phyloP scores from a whole-genome alignment of 2,888 invertebrate species.

The Lepeophtheirus nordmannii region DNA sequence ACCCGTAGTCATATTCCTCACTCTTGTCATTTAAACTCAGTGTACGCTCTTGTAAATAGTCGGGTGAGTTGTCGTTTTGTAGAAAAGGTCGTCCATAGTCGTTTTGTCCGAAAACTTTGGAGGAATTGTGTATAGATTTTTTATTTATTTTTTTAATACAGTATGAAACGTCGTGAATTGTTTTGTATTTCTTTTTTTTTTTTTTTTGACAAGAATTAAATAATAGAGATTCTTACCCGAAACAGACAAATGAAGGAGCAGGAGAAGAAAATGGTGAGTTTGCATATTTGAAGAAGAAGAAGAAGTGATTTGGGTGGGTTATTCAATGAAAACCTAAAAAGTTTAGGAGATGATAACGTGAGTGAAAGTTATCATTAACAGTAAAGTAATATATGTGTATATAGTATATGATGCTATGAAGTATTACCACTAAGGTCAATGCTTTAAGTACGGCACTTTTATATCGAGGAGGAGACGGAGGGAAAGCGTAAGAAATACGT shows the following conservation, averaged over 20 bases:
- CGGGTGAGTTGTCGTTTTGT: too few species aligned
- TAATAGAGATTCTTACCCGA: background rate
- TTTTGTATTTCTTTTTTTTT: background rate
- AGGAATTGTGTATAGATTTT: too few species aligned
- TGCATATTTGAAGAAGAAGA: background rate
- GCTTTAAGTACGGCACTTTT: constrained; percentile 3
- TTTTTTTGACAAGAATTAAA: background rate
- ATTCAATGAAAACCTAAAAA: background rate
- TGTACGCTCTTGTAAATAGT: too few species aligned
- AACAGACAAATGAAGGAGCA: background rate
- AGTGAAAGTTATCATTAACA: background rate
- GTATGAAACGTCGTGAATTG: background rate
- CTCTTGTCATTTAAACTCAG: too few species aligned
- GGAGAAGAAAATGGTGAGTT: too few species aligned
- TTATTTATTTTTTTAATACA: too few species aligned
- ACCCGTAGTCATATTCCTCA: too few species aligned
- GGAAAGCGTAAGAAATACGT: background rate
- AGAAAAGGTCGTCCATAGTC: background rate
- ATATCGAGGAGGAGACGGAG: background rate
- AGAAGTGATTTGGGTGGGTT: background rate
- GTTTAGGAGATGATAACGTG: background rate
- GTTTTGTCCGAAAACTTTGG: background rate
- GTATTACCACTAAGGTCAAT: constrained; percentile 4
- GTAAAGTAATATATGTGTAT: background rate
- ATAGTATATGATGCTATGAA: too few species aligned